phyloP scores from a whole-genome alignment of 35 echinoderm and acorn worm species.

The Lytechinus variegatus region DNA sequence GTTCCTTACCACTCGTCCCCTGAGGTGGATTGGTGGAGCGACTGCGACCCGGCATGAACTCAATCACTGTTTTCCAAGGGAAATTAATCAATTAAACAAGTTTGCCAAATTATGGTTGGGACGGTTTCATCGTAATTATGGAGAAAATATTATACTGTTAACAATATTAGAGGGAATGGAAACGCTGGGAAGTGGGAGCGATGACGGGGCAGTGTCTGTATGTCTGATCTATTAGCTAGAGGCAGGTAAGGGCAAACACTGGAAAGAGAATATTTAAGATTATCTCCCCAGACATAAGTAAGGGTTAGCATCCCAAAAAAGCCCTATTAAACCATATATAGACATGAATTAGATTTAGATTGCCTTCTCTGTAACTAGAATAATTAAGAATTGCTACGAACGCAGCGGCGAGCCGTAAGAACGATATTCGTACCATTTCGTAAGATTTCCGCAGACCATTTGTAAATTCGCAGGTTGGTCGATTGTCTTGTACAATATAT shows the following conservation, averaged over 20 bases:
- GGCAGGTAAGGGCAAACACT: not conserved
- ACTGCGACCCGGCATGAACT: not conserved
- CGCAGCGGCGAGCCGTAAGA: too few relatives aligned
- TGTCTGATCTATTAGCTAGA: not conserved
- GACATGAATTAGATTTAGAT: too few relatives aligned
- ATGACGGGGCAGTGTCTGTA: not conserved
- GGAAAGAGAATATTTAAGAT: not conserved
- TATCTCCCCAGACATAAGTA: not conserved
- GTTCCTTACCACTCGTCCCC: not conserved
- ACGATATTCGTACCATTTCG: too few relatives aligned
- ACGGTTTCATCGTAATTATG: slow-evolving; percentile 4
- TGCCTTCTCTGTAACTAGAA: too few relatives aligned
- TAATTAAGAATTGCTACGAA: too few relatives aligned
- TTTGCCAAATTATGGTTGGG: slow-evolving; percentile 32
- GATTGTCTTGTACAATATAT: too few relatives aligned
- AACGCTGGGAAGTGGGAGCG: not conserved
- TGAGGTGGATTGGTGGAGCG: not conserved
- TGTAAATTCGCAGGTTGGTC: too few relatives aligned
- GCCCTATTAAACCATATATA: not conserved
- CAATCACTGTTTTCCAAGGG: not conserved
- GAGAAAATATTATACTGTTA: not conserved
- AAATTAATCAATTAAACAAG: slow-evolving; percentile 45
- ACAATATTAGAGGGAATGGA: not conserved
- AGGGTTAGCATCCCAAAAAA: not conserved
- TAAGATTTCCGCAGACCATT: too few relatives aligned